Conservation (phyloP, 2,888 invertebrate species). For the Hanleya hanleyi region DNA sequence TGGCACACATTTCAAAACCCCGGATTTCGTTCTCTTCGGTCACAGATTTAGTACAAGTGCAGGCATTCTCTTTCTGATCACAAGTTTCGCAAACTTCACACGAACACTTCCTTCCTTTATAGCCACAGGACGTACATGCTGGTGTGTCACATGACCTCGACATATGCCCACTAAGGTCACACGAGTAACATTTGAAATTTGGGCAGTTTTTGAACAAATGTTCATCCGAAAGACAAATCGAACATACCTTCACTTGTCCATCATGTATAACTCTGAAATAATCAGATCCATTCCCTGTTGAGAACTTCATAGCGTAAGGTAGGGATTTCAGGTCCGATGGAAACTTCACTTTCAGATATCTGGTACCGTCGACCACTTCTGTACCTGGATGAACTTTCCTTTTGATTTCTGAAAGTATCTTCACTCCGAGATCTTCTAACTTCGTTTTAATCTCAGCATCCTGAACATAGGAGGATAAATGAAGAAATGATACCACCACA, state of each 20-base stretch:
- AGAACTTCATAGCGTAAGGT: neutral
- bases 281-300: neutral
- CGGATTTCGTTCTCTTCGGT: too few species aligned
- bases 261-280: neutral
- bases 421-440: neutral
- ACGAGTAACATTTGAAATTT: neutral
- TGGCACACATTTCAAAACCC: too few species aligned
- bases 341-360: neutral
- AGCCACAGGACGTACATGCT: neutral
- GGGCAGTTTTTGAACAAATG: slow-evolving; percentile 3
- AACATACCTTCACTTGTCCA: neutral
- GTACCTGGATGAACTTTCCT: neutral
- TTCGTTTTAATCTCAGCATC: neutral
- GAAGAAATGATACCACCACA: neutral
- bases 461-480: neutral
- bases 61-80: neutral
- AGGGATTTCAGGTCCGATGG: neutral
- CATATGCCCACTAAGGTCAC: neutral
- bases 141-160: neutral
- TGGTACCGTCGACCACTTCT: neutral
- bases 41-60: too few species aligned
- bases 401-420: neutral
- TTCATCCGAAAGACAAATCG: neutral
- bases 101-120: neutral
- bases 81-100: neutral